Evolutionary conservation across 2,113 vertebrate species (phyloP).

Genomic region (Muntiacus muntjak): DNA sequence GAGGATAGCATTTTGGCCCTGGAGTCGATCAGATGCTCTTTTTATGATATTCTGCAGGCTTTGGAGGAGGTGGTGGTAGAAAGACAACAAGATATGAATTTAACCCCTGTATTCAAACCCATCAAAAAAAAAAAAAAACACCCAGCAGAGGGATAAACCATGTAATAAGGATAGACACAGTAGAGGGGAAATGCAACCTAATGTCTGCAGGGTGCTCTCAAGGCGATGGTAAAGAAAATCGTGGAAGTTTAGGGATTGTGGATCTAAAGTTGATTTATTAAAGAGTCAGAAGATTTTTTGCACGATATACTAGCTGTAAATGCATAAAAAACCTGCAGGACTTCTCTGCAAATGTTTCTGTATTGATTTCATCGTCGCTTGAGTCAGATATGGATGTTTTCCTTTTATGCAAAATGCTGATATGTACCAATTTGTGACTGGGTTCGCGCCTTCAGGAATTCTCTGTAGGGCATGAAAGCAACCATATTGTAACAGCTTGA

Average conservation of each 20-base stretch:
- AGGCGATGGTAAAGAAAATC: constrained; percentile 39
- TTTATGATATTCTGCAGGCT: constrained; percentile 38
- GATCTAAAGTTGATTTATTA: constrained; percentile 72
- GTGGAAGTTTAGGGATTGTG: constrained; percentile 42
- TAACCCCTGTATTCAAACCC: constrained; percentile 43
- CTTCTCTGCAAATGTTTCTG: constrained; percentile 69
- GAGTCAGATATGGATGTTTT: constrained; percentile 73
- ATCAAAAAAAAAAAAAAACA: background rate
- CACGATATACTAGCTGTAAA: constrained; percentile 48
- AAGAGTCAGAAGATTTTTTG: constrained; percentile 59
- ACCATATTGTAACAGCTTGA: constrained; percentile 77
- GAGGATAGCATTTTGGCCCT: constrained; percentile 68
- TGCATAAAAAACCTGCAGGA: constrained; percentile 75
- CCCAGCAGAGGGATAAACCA: constrained; percentile 35
- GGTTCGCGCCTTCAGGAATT: constrained; percentile 62
- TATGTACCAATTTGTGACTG: constrained; percentile 61
- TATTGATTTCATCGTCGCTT: constrained; percentile 70
- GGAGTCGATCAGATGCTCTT: constrained; percentile 63
- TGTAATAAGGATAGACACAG: constrained; percentile 46
- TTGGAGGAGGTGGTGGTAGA: background rate
- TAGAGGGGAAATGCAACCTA: background rate
- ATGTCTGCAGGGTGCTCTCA: constrained; percentile 39
- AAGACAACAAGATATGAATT: constrained; percentile 38
- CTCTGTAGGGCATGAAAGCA: constrained; percentile 70
- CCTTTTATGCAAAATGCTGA: constrained; percentile 76